Conservation (phyloP, 2,888 invertebrate genomes). For the Drosophila phalerata region DNA sequence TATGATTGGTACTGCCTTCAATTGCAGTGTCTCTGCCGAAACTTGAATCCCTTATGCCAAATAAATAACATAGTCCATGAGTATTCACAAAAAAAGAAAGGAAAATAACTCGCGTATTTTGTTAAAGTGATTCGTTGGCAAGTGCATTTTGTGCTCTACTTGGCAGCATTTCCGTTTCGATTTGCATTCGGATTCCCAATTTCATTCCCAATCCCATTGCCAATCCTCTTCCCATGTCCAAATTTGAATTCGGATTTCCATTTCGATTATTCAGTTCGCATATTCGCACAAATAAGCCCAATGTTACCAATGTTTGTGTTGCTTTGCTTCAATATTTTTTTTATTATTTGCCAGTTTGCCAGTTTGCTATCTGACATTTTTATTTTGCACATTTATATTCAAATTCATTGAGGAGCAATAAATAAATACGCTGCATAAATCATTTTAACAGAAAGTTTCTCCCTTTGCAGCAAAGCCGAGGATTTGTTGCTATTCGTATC, state of each 20-base stretch:
- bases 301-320: slow-evolving; percentile 24
- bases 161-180: slow-evolving; percentile 43
- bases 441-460: slow-evolving; percentile 57
- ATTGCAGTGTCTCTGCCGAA: background rate
- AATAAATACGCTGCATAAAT: slow-evolving; percentile 66
- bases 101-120: slow-evolving; percentile 25
- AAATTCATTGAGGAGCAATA: slow-evolving; percentile 70
- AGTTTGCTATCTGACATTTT: slow-evolving; percentile 37
- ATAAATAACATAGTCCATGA: slow-evolving; percentile 53
- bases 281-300: slow-evolving; percentile 41
- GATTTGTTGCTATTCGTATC: slow-evolving; percentile 23
- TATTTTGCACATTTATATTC: slow-evolving; percentile 57
- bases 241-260: slow-evolving; percentile 38
- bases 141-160: slow-evolving; percentile 57
- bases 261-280: slow-evolving; percentile 52
- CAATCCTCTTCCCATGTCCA: slow-evolving; percentile 28
- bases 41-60: slow-evolving; percentile 7
- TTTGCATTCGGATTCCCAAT: slow-evolving; percentile 43
- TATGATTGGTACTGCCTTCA: slow-evolving; percentile 19
- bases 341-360: slow-evolving; percentile 5
- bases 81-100: slow-evolving; percentile 21
- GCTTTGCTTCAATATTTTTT: background rate
- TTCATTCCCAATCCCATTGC: slow-evolving; percentile 39
- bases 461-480: slow-evolving; percentile 29
- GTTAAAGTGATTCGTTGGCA: slow-evolving; percentile 23